phyloP scores from a whole-genome alignment of 2,888 invertebrate species.

The Troilus luridus region DNA sequence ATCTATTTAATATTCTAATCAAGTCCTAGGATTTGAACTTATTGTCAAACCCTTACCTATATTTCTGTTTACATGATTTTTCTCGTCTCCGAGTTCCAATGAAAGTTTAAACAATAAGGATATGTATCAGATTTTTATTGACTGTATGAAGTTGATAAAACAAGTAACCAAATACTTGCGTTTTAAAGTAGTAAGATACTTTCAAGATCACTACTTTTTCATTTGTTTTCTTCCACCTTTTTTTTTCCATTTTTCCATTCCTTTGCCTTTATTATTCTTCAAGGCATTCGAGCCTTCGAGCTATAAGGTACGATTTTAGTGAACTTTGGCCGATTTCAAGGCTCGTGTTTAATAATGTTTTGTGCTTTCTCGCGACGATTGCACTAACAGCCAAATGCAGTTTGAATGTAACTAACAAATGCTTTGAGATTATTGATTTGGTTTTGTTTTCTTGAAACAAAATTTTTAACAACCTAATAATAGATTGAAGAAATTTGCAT shows the following conservation, averaged over 20 bases:
- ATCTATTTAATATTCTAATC: no score
- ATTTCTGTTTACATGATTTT: no score
- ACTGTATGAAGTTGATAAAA: not conserved
- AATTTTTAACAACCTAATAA: not conserved
- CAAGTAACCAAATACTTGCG: not conserved
- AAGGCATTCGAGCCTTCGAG: not conserved
- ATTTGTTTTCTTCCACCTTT: not conserved
- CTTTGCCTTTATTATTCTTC: not conserved
- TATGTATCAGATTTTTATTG: not conserved
- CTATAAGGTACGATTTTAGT: constrained; percentile 22
- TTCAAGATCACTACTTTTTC: not conserved
- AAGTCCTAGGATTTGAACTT: no score
- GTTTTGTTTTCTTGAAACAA: not conserved
- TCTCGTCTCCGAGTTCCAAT: no score
- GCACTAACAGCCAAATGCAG: constrained; percentile 38
- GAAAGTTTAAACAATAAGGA: not conserved
- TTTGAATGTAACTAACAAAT: constrained; percentile 24
- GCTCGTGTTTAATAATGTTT: not conserved
- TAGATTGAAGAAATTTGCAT: not conserved
- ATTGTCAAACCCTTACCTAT: no score
- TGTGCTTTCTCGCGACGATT: constrained; percentile 7
- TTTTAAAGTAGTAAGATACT: not conserved
- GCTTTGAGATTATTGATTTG: constrained; percentile 10
- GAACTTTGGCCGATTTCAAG: not conserved
- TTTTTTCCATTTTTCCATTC: constrained; percentile 12